phyloP scores from a whole-genome alignment of 2,797 vertebrate genomes.

The Sebastes aleutianus region DNA sequence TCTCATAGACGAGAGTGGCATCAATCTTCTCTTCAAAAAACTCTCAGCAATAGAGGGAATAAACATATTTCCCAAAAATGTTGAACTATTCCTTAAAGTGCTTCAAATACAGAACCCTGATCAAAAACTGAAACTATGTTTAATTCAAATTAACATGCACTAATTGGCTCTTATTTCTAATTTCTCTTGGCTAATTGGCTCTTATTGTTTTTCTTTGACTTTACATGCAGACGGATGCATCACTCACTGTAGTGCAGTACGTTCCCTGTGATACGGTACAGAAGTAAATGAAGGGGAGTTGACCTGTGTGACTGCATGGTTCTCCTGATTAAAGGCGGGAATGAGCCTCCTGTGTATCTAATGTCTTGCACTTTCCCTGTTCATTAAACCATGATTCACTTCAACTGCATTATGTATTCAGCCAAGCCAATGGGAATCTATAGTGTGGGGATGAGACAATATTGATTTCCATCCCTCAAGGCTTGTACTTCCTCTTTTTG shows the following conservation, averaged over 20 bases:
- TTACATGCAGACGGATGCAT: slow-evolving; percentile 31
- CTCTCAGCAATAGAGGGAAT: too few relatives aligned
- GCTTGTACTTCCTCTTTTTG: slow-evolving; percentile 13
- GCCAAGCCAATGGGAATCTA: slow-evolving; percentile 25
- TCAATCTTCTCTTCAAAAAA: too few relatives aligned
- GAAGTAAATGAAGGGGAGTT: slow-evolving; percentile 33
- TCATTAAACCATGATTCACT: slow-evolving; percentile 59
- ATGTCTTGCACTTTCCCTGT: slow-evolving; percentile 18
- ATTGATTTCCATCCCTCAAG: slow-evolving; percentile 54
- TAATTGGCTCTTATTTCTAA: slow-evolving; percentile 1
- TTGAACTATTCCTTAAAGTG: too few relatives aligned
- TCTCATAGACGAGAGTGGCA: too few relatives aligned
- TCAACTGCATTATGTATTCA: slow-evolving; percentile 36
- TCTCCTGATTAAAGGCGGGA: slow-evolving; percentile 44
- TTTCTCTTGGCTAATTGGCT: neutral
- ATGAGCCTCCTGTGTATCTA: slow-evolving; percentile 12
- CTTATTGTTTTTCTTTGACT: neutral
- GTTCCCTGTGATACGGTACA: neutral
- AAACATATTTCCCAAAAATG: too few relatives aligned
- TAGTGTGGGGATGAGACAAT: slow-evolving; percentile 26
- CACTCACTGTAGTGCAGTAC: neutral
- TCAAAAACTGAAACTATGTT: too few relatives aligned
- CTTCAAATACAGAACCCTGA: too few relatives aligned
- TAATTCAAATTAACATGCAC: neutral
- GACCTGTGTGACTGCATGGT: slow-evolving; percentile 26